A percentile compares a stretch with the other conserved stretches of the same genome.
These are phyloP conservation scores for Nycticorax nycticorax DNA, from an alignment of 2,113 vertebrate species.

Conservation along the genomic window DNA sequence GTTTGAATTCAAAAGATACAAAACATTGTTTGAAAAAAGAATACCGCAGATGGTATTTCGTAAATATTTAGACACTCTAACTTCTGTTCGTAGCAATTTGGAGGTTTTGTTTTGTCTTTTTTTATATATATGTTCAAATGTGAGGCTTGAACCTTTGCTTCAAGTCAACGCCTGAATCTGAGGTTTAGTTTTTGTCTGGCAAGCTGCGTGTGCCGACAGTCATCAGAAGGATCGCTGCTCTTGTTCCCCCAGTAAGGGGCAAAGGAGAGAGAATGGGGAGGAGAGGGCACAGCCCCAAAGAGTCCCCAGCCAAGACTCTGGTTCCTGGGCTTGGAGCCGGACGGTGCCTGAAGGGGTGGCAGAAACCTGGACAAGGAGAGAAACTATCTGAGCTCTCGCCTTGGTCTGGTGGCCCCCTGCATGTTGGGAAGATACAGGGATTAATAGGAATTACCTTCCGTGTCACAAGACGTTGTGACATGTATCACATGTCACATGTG, in stretches of 20 bases:
- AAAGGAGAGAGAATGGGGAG: not conserved
- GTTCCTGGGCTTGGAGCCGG: not conserved
- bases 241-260: not conserved
- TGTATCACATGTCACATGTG: too few species aligned
- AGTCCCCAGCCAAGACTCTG: not conserved
- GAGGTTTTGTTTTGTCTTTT: not conserved
- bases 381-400: not conserved
- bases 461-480: too few species aligned
- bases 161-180: not conserved
- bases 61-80: conserved; percentile 54
- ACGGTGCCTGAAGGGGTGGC: not conserved
- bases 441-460: not conserved
- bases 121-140: not conserved
- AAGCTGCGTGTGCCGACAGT: not conserved
- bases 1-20: conserved; percentile 16
- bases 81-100: conserved; percentile 31
- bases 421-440: not conserved
- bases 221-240: not conserved
- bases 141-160: conserved; percentile 12
- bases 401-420: not conserved
- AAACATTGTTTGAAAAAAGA: conserved; percentile 3
- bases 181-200: not conserved
- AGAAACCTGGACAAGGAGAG: not conserved
- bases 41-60: conserved; percentile 13
- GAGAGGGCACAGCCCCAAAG: not conserved